phyloP scores from a whole-genome alignment of 2,888 invertebrate genomes.

The Zootermopsis nevadensis region DNA sequence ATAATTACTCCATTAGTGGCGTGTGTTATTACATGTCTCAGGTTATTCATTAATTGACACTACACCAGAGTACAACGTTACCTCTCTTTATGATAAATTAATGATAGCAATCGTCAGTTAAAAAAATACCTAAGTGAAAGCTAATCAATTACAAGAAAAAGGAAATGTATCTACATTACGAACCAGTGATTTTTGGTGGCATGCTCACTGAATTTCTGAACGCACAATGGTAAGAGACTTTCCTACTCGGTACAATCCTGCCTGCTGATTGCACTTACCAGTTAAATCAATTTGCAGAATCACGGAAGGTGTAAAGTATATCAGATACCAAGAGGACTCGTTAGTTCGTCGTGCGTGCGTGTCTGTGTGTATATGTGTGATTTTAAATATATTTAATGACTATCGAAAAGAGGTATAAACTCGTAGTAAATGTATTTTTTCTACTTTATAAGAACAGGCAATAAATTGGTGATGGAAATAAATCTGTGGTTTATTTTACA shows the following conservation, averaged over 20 bases:
- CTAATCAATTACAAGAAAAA: neutral
- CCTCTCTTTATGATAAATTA: neutral
- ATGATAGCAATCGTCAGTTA: neutral
- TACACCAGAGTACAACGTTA: neutral
- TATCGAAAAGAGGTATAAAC: neutral
- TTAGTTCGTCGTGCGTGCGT: no score
- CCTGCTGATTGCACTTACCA: neutral
- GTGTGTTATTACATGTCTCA: no score
- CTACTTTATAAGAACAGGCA: slow-evolving; percentile 36
- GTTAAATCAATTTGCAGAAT: neutral
- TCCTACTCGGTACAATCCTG: neutral
- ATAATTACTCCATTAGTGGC: slow-evolving; percentile 14
- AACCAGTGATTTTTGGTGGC: neutral
- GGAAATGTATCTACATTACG: no score
- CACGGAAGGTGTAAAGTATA: neutral
- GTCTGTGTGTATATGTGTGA: neutral
- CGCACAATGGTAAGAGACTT: neutral
- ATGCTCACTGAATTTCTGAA: slow-evolving; percentile 19
- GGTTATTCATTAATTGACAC: no score
- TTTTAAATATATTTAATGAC: neutral
- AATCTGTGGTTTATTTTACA: neutral
- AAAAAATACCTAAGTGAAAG: neutral
- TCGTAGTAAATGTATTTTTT: slow-evolving; percentile 30
- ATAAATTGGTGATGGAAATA: slow-evolving; percentile 39
- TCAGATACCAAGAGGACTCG: neutral